Conservation (phyloP, 37 sponge, comb jelly and placozoan genomes). For the Diacarnus erythraeanus region DNA sequence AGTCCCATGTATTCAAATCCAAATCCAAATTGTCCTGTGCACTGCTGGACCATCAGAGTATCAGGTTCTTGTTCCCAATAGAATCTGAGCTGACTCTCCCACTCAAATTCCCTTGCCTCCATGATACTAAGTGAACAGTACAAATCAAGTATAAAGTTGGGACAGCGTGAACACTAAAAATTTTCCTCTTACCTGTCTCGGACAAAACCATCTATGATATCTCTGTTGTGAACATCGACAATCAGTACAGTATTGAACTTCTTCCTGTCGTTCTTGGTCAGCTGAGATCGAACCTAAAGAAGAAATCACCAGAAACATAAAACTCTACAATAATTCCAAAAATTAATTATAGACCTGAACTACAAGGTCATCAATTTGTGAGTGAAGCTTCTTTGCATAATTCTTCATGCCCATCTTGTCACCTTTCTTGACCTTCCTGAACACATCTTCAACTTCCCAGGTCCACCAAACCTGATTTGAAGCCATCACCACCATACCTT, state of each 20-base stretch:
- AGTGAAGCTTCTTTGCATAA: constrained; percentile 94
- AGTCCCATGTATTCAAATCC: constrained; percentile 99
- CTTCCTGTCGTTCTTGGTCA: constrained; percentile 96
- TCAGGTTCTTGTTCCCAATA: constrained; percentile 97
- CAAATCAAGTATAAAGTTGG: background rate
- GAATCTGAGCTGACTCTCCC: constrained; percentile 99
- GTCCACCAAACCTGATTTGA: constrained; percentile 99
- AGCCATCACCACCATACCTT: constrained; percentile 97
- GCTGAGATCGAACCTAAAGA: constrained; percentile 85
- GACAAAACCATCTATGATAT: constrained; percentile 97
- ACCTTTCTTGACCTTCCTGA: constrained; percentile 95
- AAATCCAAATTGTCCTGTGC: constrained; percentile 95
- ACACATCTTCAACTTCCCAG: constrained; percentile 99
- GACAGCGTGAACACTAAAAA: background rate
- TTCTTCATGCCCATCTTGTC: constrained; percentile 99
- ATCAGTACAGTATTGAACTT: constrained; percentile 98
- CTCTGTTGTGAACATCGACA: constrained; percentile 98
- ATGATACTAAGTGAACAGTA: constrained; percentile 73
- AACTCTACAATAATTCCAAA: background rate
- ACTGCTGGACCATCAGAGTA: constrained; percentile 86
- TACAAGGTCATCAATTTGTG: constrained; percentile 95
- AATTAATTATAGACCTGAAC: constrained; percentile 58
- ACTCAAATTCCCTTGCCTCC: constrained; percentile 99
- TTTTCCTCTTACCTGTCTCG: constrained; percentile 81
- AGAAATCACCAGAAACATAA: background rate